Evolutionary conservation across 1,140 invertebrate species (phyloP).

Genomic region (Diorhabda sublineata): DNA sequence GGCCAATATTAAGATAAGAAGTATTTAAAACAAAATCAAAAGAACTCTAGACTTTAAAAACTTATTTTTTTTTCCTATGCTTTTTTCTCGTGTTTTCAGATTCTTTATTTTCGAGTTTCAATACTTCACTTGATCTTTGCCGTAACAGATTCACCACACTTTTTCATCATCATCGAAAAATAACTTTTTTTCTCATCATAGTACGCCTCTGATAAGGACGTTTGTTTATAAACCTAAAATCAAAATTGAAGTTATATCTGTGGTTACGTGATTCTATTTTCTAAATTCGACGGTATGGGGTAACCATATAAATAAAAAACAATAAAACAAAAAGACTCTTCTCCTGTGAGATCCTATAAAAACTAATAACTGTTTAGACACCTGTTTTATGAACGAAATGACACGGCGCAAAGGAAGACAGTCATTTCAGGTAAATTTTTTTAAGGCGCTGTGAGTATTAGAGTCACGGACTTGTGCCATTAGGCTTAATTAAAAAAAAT

Average conservation of each 20-base stretch:
- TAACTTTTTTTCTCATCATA: too few relatives aligned
- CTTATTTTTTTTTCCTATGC: too few relatives aligned
- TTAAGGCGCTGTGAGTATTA: slow-evolving; percentile 34
- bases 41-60: too few relatives aligned
- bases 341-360: not conserved
- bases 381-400: slow-evolving; percentile 40
- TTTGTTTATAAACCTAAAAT: too few relatives aligned
- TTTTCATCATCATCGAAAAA: too few relatives aligned
- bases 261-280: not conserved
- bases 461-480: slow-evolving; percentile 45
- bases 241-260: not conserved
- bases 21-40: too few relatives aligned
- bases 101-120: too few relatives aligned
- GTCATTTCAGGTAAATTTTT: slow-evolving; percentile 39
- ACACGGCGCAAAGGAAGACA: slow-evolving; percentile 41
- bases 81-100: too few relatives aligned
- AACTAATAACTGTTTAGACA: slow-evolving; percentile 26
- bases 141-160: too few relatives aligned
- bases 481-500: slow-evolving; percentile 46
- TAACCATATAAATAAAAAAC: not conserved
- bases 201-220: too few relatives aligned
- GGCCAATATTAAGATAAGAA: too few relatives aligned
- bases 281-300: not conserved
- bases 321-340: not conserved
- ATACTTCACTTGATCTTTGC: too few relatives aligned